phyloP scores from a whole-genome alignment of 2,888 invertebrate genomes.

The Drosophila atroscutellata region DNA sequence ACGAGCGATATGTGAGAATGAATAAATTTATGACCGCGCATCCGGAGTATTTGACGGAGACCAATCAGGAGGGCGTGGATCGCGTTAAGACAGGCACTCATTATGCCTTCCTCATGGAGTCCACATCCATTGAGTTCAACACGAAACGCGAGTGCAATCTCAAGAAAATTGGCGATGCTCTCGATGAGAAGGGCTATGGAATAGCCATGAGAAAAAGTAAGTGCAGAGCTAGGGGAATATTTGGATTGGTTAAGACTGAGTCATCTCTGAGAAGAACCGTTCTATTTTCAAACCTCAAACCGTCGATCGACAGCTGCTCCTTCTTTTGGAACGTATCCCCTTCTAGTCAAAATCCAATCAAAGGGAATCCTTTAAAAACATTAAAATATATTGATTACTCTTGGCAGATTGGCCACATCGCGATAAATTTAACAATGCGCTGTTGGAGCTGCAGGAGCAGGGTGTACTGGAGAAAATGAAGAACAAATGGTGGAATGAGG shows the following conservation, averaged over 20 bases:
- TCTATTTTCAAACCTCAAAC: background rate
- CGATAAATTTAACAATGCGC: slow-evolving; percentile 91
- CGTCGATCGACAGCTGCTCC: no score
- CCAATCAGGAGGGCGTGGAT: slow-evolving; percentile 87
- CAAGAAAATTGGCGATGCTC: slow-evolving; percentile 87
- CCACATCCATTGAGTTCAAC: slow-evolving; percentile 90
- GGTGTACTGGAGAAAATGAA: slow-evolving; percentile 92
- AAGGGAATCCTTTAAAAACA: no score
- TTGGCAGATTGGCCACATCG: slow-evolving; percentile 86
- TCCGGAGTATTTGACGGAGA: slow-evolving; percentile 86
- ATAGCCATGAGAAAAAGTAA: slow-evolving; percentile 89
- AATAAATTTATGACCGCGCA: slow-evolving; percentile 91
- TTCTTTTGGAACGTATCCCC: background rate
- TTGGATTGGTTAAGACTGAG: background rate
- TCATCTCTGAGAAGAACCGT: background rate
- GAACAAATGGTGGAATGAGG: slow-evolving; percentile 96
- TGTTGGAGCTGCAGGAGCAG: slow-evolving; percentile 93
- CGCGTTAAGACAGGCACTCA: slow-evolving; percentile 82
- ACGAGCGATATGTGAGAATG: slow-evolving; percentile 91
- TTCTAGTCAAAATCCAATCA: background rate
- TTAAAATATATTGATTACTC: background rate
- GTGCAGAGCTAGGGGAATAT: background rate
- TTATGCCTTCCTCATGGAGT: slow-evolving; percentile 93
- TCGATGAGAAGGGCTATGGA: slow-evolving; percentile 91
- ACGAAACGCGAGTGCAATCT: slow-evolving; percentile 88